Conservation (phyloP, 2,888 invertebrate species). For the Heteropelma amictum region DNA sequence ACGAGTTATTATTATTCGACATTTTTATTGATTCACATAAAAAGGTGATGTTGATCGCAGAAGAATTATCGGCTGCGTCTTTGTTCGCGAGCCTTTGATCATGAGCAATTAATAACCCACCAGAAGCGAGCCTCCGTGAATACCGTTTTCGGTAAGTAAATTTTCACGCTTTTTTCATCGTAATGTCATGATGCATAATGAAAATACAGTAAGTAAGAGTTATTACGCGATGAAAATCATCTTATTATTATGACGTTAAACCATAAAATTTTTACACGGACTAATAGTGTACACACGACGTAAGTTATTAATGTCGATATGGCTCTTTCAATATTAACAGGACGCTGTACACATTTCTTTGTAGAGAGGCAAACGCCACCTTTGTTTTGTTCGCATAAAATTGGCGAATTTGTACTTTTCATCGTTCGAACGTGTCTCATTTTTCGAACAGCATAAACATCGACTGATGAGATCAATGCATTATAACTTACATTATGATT, state of each 20-base stretch:
- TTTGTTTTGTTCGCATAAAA: slow-evolving; percentile 1
- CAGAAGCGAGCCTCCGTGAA: background rate
- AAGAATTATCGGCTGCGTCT: background rate
- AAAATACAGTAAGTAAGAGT: no score
- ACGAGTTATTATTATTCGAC: background rate
- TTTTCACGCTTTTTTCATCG: no score
- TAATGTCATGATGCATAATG: no score
- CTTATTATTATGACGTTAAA: background rate
- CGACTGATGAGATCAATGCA: no score
- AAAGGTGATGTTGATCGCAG: background rate
- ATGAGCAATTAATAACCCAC: background rate
- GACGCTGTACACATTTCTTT: background rate
- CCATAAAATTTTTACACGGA: no score
- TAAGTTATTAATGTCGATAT: no score
- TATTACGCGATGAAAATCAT: no score
- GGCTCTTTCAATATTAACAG: background rate
- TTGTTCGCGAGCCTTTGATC: background rate
- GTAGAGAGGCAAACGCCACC: background rate
- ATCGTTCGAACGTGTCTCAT: background rate
- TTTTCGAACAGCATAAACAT: background rate
- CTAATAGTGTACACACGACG: no score
- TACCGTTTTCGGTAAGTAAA: background rate
- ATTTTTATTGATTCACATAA: background rate
- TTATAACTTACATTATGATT: no score
- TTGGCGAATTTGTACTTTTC: slow-evolving; percentile 28